A percentile compares a stretch with the other conserved stretches of the same genome.
Evolutionary conservation across 2,113 vertebrate species (phyloP).

Genomic region (Cynocephalus volans): DNA sequence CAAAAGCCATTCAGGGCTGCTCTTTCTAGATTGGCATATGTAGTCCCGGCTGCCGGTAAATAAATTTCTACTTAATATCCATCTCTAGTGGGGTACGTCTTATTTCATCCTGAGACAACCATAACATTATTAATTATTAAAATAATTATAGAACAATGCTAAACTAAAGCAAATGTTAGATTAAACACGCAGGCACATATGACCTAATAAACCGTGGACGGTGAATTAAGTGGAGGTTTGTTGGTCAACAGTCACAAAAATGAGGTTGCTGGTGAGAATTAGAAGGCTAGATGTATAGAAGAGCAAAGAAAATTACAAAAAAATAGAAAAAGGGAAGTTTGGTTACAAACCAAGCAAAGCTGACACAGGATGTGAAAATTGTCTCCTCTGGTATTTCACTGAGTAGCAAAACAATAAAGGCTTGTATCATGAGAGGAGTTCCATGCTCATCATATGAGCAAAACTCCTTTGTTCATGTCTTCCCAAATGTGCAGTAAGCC

Average conservation of each 20-base stretch:
- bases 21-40: too few relatives aligned
- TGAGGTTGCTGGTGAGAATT: not conserved
- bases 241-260: not conserved
- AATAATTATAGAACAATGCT: not conserved
- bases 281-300: not conserved
- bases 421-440: not conserved
- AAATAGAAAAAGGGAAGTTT: not conserved
- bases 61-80: too few relatives aligned
- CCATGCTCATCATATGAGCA: not conserved
- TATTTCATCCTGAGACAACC: too few relatives aligned
- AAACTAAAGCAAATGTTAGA: constrained; percentile 37
- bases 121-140: constrained; percentile 25
- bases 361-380: not conserved
- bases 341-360: not conserved
- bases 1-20: too few relatives aligned
- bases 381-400: not conserved
- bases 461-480: not conserved
- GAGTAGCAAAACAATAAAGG: not conserved
- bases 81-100: too few relatives aligned
- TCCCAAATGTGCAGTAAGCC: not conserved
- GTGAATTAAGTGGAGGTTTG: constrained; percentile 7
- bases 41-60: too few relatives aligned
- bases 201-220: not conserved
- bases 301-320: not conserved
- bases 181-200: constrained; percentile 4